These are phyloP conservation scores for Anodontia alba DNA, from an alignment of 2,888 invertebrate species.

Conservation along the genomic window DNA sequence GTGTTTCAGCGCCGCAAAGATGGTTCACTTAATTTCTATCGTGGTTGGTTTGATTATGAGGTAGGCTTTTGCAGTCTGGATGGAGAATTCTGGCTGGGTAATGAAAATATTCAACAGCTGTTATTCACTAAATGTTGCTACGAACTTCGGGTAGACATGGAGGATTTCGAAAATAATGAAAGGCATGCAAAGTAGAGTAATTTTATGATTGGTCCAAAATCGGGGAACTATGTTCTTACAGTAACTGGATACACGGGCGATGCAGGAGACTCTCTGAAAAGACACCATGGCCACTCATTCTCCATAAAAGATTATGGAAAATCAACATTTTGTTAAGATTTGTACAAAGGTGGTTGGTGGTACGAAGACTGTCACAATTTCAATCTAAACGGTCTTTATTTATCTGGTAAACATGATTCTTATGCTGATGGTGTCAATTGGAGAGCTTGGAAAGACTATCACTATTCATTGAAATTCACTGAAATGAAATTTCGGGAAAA, in stretches of 20 bases:
- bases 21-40: conserved; percentile 39
- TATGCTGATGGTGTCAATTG: conserved; percentile 81
- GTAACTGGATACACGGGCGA: conserved; percentile 24
- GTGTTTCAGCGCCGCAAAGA: conserved; percentile 52
- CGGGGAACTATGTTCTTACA: conserved; percentile 5
- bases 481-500: conserved; percentile 81
- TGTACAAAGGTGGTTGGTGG: conserved; percentile 75
- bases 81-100: conserved; percentile 44
- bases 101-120: conserved; percentile 30
- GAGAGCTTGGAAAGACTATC: conserved; percentile 78
- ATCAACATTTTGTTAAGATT: conserved; percentile 46
- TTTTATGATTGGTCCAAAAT: conserved; percentile 21
- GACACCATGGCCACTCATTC: conserved; percentile 16
- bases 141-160: conserved; percentile 39
- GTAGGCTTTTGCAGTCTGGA: conserved; percentile 44
- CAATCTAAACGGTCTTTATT: conserved; percentile 79
- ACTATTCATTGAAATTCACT: conserved; percentile 76
- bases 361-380: conserved; percentile 71
- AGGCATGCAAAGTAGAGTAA: conserved; percentile 32
- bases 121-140: conserved; percentile 5
- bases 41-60: conserved; percentile 40
- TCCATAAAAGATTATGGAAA: conserved; percentile 30
- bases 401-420: conserved; percentile 70
- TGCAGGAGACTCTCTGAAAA: conserved; percentile 6
- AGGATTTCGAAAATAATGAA: conserved; percentile 29